These are phyloP conservation scores for Phoxinus dragarum DNA, from an alignment of 2,797 vertebrate species.

Conservation along the genomic window DNA sequence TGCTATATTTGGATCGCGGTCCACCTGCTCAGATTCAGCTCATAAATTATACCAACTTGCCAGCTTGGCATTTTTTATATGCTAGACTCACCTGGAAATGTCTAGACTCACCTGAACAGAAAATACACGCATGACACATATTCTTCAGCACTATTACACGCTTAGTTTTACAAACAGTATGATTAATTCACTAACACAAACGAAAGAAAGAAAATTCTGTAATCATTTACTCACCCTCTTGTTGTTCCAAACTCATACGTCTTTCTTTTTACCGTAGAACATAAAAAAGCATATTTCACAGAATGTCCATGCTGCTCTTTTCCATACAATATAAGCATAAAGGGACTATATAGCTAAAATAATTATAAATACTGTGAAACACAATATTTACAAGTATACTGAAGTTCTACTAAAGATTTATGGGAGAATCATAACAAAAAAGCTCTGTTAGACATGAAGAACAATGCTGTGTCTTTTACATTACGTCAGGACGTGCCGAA, in stretches of 20 bases:
- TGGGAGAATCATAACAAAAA: neutral
- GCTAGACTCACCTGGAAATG: constrained; percentile 39
- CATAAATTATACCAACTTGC: constrained; percentile 55
- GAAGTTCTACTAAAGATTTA: neutral
- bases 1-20: constrained; percentile 56
- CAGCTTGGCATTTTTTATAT: constrained; percentile 45
- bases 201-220: neutral
- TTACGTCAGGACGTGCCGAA: neutral
- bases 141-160: neutral
- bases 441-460: neutral
- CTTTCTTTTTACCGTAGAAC: neutral
- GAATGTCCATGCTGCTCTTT: neutral
- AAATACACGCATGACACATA: constrained; percentile 22
- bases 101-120: constrained; percentile 28
- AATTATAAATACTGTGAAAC: neutral
- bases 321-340: neutral
- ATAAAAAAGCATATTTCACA: neutral
- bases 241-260: neutral
- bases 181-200: neutral
- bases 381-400: neutral
- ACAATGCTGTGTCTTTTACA: neutral
- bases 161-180: neutral
- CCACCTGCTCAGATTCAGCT: constrained; percentile 51
- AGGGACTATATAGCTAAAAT: neutral
- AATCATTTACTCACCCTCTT: neutral